phyloP scores from a whole-genome alignment of 2,797 vertebrate species.

The Onychomys arenicola region DNA sequence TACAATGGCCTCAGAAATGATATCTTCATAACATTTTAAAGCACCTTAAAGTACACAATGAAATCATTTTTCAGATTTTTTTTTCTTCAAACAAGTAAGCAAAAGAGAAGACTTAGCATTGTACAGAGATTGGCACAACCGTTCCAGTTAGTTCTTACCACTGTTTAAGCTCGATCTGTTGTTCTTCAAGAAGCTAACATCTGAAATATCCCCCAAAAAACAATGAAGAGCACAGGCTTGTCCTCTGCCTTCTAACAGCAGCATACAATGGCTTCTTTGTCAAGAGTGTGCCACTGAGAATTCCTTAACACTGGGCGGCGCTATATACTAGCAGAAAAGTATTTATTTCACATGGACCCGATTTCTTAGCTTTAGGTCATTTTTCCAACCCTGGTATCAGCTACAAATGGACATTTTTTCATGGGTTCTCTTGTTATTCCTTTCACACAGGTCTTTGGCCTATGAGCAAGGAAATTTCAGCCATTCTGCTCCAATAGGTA shows the following conservation, averaged over 20 bases:
- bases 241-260: not conserved
- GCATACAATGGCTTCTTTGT: not conserved
- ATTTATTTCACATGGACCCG: not conserved
- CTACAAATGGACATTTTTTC: conserved; percentile 43
- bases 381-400: conserved; percentile 50
- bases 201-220: not conserved
- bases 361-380: conserved; percentile 55
- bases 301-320: conserved; percentile 78
- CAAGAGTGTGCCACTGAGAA: conserved; percentile 47
- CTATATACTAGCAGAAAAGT: conserved; percentile 74
- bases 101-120: not conserved
- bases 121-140: not conserved
- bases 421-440: conserved; percentile 51
- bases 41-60: not conserved
- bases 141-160: not conserved
- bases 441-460: conserved; percentile 29
- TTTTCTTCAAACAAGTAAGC: conserved; percentile 29
- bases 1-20: conserved; percentile 49
- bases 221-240: not conserved
- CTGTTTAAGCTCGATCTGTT: not conserved
- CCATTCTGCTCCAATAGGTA: conserved; percentile 18
- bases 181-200: not conserved
- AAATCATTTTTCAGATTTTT: conserved; percentile 16
- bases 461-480: conserved; percentile 61
- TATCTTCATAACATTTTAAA: conserved; percentile 17